Base-by-base conservation (phyloP, 2,113 vertebrate species). In the Pyrgilauda ruficollis region DNA sequence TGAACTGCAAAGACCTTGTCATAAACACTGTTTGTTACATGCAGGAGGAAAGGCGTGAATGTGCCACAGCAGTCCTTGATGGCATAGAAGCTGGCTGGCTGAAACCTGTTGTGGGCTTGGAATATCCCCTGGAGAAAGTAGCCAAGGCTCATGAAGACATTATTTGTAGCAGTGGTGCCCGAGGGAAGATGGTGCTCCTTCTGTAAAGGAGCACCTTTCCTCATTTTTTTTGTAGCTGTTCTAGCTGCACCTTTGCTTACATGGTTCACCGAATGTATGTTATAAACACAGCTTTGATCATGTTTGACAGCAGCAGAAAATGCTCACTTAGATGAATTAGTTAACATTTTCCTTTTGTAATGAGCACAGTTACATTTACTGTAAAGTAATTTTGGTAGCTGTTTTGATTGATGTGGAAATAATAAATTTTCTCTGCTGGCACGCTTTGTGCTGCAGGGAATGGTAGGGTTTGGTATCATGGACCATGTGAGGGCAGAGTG, bases 151-250 rank as follows among this genome's bases (percentile, higher is more conserved):
- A 99, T 22, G 86, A 98, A 63, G 96, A 98, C 72, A 98, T 99
- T 41, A 98, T 99, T 44, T 81, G 94, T 14, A 80, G 90, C 87
- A 58, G 93, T 27, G 98, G 98, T 37, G 96, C 98, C 55, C 73
- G 41, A n/a, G 98, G 98, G 23, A 99, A 99, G 97, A 98, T 99
- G 98, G 91, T 99, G 82, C 98, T 99, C 23, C 84, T 98, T 41
- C 93, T 44, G 0, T 87, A 37, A 69, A 52, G 56, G 56, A 56
- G 26, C 31, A 43, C 58, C 59, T 31, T 62, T 39, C 16, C 14
- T 24, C 31, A 2, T 8, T 28, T 62, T 17, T 23, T 89, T 30
- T 30, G 17, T 35, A 43, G 41, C 10, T 83, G 24, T 80, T 83
- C 41, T 44, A 43, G 5, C 35, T 73, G 59, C 33, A 66, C 13